phyloP scores from a whole-genome alignment of 2,797 vertebrate species.

The Parauchenoglanis ngamensis region DNA sequence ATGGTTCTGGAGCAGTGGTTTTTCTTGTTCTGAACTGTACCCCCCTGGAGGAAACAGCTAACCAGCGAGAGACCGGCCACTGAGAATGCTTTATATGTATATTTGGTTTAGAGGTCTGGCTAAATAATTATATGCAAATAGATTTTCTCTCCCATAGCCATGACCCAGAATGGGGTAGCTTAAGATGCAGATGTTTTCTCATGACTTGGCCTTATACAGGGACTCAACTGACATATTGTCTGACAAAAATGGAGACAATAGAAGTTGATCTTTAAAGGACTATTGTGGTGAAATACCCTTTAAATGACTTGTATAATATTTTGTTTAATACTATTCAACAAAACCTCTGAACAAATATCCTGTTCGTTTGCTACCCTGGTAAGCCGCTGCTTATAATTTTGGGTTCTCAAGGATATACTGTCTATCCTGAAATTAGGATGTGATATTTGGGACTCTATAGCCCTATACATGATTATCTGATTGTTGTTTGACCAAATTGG shows the following conservation, averaged over 20 bases:
- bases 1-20: constrained; percentile 53
- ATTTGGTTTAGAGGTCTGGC: constrained; percentile 50
- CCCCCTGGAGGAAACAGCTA: constrained; percentile 44
- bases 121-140: constrained; percentile 62
- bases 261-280: neutral
- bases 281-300: neutral
- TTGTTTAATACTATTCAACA: neutral
- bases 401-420: neutral
- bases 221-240: constrained; percentile 6
- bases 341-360: neutral
- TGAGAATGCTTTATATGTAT: constrained; percentile 43
- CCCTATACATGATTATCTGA: neutral
- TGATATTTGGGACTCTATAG: neutral
- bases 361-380: neutral
- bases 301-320: neutral
- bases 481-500: neutral
- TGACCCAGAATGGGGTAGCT: constrained; percentile 50
- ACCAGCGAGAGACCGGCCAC: constrained; percentile 46
- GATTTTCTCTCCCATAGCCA: constrained; percentile 49
- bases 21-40: constrained; percentile 31
- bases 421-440: neutral
- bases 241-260: constrained; percentile 11
- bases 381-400: neutral
- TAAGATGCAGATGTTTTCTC: constrained; percentile 43
- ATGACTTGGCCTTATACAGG: constrained; percentile 20